Evolutionary conservation across 2,888 invertebrate species (phyloP).

Genomic region (Nomada ruficornis): DNA sequence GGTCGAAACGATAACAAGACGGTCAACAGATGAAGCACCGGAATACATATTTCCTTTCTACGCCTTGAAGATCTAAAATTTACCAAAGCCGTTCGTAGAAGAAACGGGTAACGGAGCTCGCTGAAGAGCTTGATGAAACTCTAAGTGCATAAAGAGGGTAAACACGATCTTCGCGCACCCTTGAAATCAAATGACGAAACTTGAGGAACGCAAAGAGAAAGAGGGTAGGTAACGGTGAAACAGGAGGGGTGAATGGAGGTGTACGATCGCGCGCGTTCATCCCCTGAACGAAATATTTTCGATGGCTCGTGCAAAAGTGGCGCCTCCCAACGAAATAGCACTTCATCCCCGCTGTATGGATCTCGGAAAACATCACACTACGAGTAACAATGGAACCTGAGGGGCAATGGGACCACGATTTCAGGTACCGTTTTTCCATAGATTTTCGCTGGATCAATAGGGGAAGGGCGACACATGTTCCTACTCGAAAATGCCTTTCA

Average conservation of each 20-base stretch:
- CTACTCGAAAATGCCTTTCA: background rate
- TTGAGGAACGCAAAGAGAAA: conserved; percentile 26
- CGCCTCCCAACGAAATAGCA: conserved; percentile 61
- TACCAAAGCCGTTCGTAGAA: conserved; percentile 55
- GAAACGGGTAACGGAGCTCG: conserved; percentile 37
- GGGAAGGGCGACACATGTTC: background rate
- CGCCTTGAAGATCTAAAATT: conserved; percentile 26
- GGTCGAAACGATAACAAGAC: conserved; percentile 33
- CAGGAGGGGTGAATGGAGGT: background rate
- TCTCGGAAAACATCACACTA: conserved; percentile 69
- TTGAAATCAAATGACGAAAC: conserved; percentile 61
- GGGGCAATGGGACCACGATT: conserved; percentile 55
- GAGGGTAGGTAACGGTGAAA: background rate
- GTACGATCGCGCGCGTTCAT: background rate
- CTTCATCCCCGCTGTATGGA: conserved; percentile 68
- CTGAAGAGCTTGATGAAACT: conserved; percentile 58
- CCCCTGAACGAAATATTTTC: conserved; percentile 68
- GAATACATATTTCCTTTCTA: conserved; percentile 28
- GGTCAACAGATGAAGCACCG: conserved; percentile 34
- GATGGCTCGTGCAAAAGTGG: conserved; percentile 69
- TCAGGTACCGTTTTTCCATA: conserved; percentile 63
- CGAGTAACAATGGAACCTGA: conserved; percentile 74
- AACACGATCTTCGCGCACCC: conserved; percentile 64
- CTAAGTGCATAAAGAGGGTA: conserved; percentile 64
- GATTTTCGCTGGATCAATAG: conserved; percentile 19